Evolutionary conservation across 64 coral and sea anemone species (phyloP), one percentile per base, ranked within the genome.

Genomic region (Acropora yongei): DNA sequence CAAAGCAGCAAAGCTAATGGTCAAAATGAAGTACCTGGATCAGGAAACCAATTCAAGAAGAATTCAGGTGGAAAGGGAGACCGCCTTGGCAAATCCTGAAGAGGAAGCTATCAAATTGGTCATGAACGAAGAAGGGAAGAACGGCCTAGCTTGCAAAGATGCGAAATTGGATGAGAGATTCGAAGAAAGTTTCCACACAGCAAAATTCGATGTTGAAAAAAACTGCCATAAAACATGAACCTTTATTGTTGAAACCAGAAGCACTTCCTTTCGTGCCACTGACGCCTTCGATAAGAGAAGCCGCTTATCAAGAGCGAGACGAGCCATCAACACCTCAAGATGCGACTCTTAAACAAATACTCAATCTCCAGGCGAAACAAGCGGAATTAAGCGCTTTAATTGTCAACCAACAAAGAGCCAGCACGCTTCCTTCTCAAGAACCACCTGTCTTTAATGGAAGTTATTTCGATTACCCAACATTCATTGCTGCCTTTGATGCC

Each of bases 361-460:
- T 88, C 20, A 44, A 44, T 71, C 86, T 93, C 18, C 86, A 93
- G 82, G 78, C 79, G 43, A 93, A 93, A 58, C 92, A 93, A 76
- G 88, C 92, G 43, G 86, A 93, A 41, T 79, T 93, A 57, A 87
- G 75, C 45, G 44, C 91, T 42, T 13, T 84, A 14, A 47, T 93
- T 39, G 60, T 87, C 30, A 69, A 87, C 44, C 91, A 93, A 39
- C 91, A 93, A 72, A 93, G 45, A n/a, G 16, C 44, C 19, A 93
- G 16, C 43, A 71, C 30, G 8, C 77, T 93, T n/a, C 77, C 77
- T 2, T 68, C 66, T 57, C 87, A 93, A 67, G 78, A 93, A 65
- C 85, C 84, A 1, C 84, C 91, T 12, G 67, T 49, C 5, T 87
- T 93, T n/a, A 48, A 39, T 16, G 78, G 86, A 57, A 80, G 74